Percentiles rank a stretch among this genome's conserved stretches.
Evolutionary conservation across 2,113 vertebrate species (phyloP).

Genomic region (Seriola quinqueradiata): DNA sequence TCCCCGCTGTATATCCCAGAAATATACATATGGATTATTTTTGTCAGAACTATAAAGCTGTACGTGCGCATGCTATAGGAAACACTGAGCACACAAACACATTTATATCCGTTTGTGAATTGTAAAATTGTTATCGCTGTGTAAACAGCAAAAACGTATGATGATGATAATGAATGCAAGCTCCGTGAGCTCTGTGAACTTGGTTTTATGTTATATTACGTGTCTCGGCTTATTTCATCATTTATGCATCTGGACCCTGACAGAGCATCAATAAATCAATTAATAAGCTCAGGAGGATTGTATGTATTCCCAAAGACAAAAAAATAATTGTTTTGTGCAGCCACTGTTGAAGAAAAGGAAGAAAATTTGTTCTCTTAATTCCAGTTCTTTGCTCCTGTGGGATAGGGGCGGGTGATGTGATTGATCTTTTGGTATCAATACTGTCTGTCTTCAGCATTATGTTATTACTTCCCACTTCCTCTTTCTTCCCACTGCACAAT

Average conservation of each 20-base stretch:
- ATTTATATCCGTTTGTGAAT: no score
- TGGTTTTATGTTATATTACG: no score
- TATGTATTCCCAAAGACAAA: neutral
- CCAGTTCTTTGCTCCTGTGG: neutral
- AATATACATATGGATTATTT: no score
- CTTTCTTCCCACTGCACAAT: slow-evolving; percentile 1
- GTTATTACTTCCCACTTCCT: neutral
- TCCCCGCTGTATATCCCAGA: no score
- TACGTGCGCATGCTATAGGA: no score
- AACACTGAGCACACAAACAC: no score
- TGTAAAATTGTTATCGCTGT: no score
- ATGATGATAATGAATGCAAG: no score
- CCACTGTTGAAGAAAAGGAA: neutral
- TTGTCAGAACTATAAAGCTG: no score
- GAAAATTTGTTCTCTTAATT: neutral
- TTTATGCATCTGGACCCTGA: neutral
- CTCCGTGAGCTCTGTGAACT: no score
- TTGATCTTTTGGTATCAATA: slow-evolving; percentile 30
- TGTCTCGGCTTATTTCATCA: no score
- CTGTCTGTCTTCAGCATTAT: slow-evolving; percentile 7
- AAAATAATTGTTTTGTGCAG: neutral
- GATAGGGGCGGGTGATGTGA: neutral
- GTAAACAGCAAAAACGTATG: no score
- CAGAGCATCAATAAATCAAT: slow-evolving; percentile 8
- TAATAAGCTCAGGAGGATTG: neutral